These are phyloP conservation scores for Cephus spinipes DNA, from an alignment of 2,888 invertebrate species.

Conservation along the genomic window DNA sequence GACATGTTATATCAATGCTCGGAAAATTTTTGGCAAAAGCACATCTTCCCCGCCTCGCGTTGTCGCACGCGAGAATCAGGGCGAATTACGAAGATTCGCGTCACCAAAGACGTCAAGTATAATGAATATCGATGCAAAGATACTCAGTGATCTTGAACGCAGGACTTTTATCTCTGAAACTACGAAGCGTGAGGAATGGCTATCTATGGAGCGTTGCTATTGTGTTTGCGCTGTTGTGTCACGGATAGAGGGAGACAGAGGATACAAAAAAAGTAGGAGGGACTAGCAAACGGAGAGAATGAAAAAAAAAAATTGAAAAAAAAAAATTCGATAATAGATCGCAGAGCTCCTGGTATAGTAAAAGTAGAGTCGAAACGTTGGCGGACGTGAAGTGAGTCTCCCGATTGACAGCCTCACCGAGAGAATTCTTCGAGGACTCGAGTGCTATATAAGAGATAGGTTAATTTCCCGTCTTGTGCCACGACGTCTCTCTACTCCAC, in stretches of 20 bases:
- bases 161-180: conserved; percentile 45
- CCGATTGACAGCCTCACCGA: neutral
- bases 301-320: neutral
- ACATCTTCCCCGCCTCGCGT: too few species aligned
- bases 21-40: too few species aligned
- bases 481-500: conserved; percentile 8
- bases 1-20: too few species aligned
- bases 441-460: conserved; percentile 12
- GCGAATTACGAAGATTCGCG: too few species aligned
- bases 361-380: neutral
- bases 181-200: conserved; percentile 57
- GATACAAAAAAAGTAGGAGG: conserved; percentile 11
- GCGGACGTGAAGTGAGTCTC: neutral
- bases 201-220: conserved; percentile 61
- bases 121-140: too few species aligned
- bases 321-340: neutral
- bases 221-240: conserved; percentile 45
- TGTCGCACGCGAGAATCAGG: too few species aligned
- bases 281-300: conserved; percentile 9
- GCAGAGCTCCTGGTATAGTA: too few species aligned
- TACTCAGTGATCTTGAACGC: too few species aligned
- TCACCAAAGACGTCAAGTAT: too few species aligned
- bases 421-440: neutral
- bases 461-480: conserved; percentile 12
- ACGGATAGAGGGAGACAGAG: too few species aligned